Evolutionary conservation across 2,113 vertebrate species (phyloP).

Genomic region (Pica pica): DNA sequence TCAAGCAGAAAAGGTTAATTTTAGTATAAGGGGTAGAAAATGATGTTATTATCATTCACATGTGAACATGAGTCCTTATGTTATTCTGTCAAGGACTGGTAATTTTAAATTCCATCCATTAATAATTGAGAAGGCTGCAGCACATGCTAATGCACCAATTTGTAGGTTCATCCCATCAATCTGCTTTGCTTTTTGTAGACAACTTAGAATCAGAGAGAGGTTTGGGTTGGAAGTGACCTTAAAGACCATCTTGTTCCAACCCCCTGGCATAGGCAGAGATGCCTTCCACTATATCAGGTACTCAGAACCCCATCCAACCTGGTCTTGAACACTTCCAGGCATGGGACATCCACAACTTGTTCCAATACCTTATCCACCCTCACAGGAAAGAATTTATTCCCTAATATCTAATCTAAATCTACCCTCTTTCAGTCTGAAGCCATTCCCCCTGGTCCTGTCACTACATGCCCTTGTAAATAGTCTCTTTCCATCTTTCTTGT

Average conservation of each 20-base stretch:
- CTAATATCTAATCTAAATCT: background rate
- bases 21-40: background rate
- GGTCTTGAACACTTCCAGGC: background rate
- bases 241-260: fast-evolving
- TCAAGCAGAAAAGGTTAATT: background rate
- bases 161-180: background rate
- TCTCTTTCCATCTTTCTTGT: background rate
- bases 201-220: background rate
- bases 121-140: background rate
- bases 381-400: background rate
- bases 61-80: background rate
- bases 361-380: background rate
- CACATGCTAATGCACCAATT: background rate
- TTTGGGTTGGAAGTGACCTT: background rate
- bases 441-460: background rate
- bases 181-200: background rate
- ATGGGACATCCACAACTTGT: background rate
- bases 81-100: background rate
- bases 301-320: background rate
- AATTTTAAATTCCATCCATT: background rate
- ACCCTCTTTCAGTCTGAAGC: background rate
- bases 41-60: background rate
- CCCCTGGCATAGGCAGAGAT: background rate
- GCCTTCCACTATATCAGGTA: background rate
- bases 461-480: background rate